These are phyloP conservation scores for Dendrolimus houi DNA, from an alignment of 2,888 invertebrate species.

Conservation along the genomic window DNA sequence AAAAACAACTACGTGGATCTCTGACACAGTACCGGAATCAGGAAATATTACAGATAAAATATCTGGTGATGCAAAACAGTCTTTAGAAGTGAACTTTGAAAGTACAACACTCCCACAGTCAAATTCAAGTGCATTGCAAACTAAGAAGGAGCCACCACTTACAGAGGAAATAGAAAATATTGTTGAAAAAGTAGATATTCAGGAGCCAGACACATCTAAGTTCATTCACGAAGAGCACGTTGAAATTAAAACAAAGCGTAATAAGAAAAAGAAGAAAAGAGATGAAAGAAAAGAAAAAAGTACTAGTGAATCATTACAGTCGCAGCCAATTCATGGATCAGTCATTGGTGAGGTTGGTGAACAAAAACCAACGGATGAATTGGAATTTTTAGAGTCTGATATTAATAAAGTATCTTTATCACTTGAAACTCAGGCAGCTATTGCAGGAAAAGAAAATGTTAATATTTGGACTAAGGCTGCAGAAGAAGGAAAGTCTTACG, in stretches of 20 bases:
- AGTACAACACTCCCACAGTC: background rate
- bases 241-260: conserved; percentile 41
- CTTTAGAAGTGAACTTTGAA: background rate
- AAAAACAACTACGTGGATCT: background rate
- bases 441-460: conserved; percentile 14
- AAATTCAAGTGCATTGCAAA: conserved; percentile 35
- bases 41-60: background rate
- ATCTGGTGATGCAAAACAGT: background rate
- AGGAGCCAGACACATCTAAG: conserved; percentile 6
- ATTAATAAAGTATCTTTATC: too few relatives aligned
- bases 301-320: background rate
- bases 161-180: conserved; percentile 6
- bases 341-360: background rate
- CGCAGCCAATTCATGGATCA: background rate
- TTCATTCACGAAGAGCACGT: conserved; percentile 20
- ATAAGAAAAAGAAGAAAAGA: conserved; percentile 52
- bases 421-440: background rate
- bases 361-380: background rate
- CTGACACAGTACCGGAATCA: background rate
- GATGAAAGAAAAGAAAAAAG: conserved; percentile 35
- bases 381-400: background rate
- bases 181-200: conserved; percentile 2
- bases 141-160: conserved; percentile 23
- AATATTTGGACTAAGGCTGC: conserved; percentile 71
- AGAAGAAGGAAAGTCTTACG: conserved; percentile 81